Percentiles rank a stretch among this genome's conserved stretches.
phyloP scores from a whole-genome alignment of 2,888 invertebrate genomes.

The Caenorhabditis doughertyi region DNA sequence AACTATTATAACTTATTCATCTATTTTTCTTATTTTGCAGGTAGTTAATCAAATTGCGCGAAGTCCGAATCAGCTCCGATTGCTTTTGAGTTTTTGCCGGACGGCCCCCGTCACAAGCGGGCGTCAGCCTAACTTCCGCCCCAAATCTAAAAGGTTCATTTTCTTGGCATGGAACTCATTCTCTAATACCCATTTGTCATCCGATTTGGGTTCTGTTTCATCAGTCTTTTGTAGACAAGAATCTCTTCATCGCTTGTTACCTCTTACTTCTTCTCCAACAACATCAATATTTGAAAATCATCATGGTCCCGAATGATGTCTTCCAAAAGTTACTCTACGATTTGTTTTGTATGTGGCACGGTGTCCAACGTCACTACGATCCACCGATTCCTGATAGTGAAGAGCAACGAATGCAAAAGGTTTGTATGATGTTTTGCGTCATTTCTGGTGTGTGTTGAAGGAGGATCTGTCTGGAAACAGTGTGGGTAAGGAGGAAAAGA shows the following conservation, averaged over 20 bases:
- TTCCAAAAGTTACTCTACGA: conserved; percentile 82
- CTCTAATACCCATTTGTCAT: conserved; percentile 28
- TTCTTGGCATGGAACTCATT: conserved; percentile 25
- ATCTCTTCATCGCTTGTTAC: conserved; percentile 30
- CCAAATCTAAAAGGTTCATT: conserved; percentile 43
- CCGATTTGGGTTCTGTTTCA: conserved; percentile 25
- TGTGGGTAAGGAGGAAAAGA: conserved; percentile 18
- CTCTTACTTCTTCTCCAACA: background rate
- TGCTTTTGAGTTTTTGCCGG: conserved; percentile 37
- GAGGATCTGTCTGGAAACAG: conserved; percentile 15
- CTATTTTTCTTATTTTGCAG: conserved; percentile 24
- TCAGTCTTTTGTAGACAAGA: conserved; percentile 41
- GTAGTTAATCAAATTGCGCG: conserved; percentile 50
- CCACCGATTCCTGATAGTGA: conserved; percentile 80
- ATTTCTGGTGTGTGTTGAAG: conserved; percentile 1
- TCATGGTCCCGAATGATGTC: conserved; percentile 75
- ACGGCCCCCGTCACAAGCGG: conserved; percentile 53
- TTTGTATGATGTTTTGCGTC: conserved; percentile 55
- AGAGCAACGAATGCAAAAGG: conserved; percentile 80
- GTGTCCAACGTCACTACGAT: conserved; percentile 81
- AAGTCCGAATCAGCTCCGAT: conserved; percentile 45
- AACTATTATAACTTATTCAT: background rate
- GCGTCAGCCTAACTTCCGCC: conserved; percentile 34
- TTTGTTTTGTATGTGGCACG: conserved; percentile 81
- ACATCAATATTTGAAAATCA: conserved; percentile 1